Evolutionary conservation across 1,140 invertebrate genomes (phyloP).

Genomic region (Triops longicaudatus): DNA sequence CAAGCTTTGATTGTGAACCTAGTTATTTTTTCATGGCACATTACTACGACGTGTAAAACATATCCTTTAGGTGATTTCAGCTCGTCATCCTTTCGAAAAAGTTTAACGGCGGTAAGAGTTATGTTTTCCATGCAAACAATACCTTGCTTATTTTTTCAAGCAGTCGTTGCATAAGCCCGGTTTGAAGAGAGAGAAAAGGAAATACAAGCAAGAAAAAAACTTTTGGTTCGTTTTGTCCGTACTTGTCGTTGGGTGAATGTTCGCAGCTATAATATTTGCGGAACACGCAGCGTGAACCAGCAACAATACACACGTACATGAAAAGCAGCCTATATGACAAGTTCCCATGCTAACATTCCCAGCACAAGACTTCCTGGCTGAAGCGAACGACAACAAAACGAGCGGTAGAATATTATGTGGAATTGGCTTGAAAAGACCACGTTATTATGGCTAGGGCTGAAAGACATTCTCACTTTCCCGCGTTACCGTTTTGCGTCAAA

Average conservation of each 20-base stretch:
- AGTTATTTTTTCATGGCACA: neutral
- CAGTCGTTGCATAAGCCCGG: neutral
- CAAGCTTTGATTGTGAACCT: neutral
- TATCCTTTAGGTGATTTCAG: neutral
- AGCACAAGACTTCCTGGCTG: neutral
- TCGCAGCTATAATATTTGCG: conserved; percentile 9
- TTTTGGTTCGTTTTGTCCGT: neutral
- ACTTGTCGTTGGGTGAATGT: neutral
- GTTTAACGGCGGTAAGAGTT: neutral
- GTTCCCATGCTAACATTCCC: neutral
- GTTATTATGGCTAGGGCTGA: neutral
- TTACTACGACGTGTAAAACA: neutral
- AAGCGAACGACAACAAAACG: neutral
- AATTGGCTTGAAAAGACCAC: neutral
- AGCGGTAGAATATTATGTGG: neutral
- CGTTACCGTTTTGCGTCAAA: no score
- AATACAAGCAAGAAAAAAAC: neutral
- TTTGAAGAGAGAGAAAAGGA: neutral
- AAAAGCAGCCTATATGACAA: neutral
- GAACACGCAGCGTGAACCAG: neutral
- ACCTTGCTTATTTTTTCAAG: neutral
- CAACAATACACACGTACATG: conserved; percentile 7
- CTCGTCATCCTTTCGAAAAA: neutral
- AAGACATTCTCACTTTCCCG: no score
- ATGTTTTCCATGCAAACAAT: no score